Evolutionary conservation across 2,888 invertebrate genomes (phyloP), one percentile per base, ranked within the genome.

Genomic region (Drosophila fungiperda): DNA sequence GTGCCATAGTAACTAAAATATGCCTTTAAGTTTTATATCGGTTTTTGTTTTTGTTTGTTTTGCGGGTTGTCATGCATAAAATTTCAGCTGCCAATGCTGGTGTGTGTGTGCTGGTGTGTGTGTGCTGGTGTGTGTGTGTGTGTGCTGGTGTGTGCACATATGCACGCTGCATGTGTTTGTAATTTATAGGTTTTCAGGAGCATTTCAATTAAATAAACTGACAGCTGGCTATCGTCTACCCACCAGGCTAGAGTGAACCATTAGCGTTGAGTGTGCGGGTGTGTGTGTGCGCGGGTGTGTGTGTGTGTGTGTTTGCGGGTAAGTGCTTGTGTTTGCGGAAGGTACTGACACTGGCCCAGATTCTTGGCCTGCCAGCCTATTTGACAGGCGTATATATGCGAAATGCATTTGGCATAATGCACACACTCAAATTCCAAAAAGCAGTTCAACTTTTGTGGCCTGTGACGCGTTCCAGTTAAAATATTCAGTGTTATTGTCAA

Each of bases 181-280:
- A 84, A 81, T 84, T 85, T 87, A 87, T 87, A 81, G 84, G 78
- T 83, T 84, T 74, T 64, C 76, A 79, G 83, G 59, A 87, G 83
- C 83, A 87, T 84, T 87, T 84, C 84, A 84, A 84, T 84, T 87
- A 82, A 87, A 87, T 83, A 83, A 85, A 87, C 84, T 87, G 87
- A 87, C 87, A 85, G 87, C 50, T 73, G 71, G 55, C 79, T 75
- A 78, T 75, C 71, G 67, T 65, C 69, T 67, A 50, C 68, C 71
- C 59, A 62, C 48, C 53, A 58, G 45, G 54, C 63, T 9, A 36
- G 40, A 76, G 77, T 64, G 45, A 77, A 68, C 55, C 66, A 74
- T 79, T 74, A 74, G 20, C 58, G 49, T 23, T 20, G 38, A 54
- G 33, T 32, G 23, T 61, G 54, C 17, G 17, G 36, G 32, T 11